These are phyloP conservation scores for Myotis pilosus DNA, from an alignment of 2,797 vertebrate genomes.

Conservation along the genomic window DNA sequence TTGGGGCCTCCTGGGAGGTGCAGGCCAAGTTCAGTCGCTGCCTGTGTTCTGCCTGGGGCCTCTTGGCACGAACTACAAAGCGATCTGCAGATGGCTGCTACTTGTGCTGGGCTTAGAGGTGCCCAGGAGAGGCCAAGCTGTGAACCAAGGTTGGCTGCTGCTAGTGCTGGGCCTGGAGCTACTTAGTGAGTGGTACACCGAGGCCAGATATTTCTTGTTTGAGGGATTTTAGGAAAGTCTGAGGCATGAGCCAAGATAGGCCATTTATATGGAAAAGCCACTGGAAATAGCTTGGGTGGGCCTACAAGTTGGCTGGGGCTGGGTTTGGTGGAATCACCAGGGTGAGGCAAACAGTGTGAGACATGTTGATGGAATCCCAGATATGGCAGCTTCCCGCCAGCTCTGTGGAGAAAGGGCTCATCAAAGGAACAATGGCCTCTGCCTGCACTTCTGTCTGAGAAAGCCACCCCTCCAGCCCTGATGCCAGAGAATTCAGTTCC, in stretches of 20 bases:
- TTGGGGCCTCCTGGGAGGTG: background rate
- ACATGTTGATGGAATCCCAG: background rate
- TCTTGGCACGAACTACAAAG: background rate
- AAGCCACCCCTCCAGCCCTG: background rate
- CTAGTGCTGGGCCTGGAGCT: background rate
- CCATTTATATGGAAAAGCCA: background rate
- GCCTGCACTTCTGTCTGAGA: background rate
- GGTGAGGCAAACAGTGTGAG: background rate
- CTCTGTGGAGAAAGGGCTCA: background rate
- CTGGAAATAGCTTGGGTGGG: background rate
- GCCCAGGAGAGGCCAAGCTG: background rate
- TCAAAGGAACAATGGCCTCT: background rate
- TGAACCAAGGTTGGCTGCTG: background rate
- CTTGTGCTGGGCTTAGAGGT: background rate
- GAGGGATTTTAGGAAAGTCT: background rate
- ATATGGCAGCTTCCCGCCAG: background rate
- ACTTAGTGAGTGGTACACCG: background rate
- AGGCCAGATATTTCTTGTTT: background rate
- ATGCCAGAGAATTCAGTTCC: background rate
- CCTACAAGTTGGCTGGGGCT: background rate
- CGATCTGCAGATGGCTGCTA: background rate
- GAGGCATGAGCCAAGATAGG: background rate
- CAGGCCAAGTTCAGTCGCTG: background rate
- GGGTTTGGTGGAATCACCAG: background rate
- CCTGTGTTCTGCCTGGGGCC: background rate